Evolutionary conservation across 2,113 vertebrate species (phyloP).

Genomic region (Dinomys branickii): DNA sequence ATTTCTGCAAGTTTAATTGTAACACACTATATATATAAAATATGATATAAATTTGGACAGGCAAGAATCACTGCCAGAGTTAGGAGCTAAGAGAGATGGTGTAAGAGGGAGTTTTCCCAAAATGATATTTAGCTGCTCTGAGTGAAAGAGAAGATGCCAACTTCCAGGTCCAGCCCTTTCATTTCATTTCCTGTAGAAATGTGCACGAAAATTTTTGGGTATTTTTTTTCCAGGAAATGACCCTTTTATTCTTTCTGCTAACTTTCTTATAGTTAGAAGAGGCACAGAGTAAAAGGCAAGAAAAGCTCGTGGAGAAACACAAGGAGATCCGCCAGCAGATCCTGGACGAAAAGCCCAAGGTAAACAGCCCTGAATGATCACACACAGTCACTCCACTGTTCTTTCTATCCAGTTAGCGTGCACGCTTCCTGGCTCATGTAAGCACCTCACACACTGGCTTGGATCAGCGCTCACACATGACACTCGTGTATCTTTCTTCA

Average conservation of each 20-base stretch:
- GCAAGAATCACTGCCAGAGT: not conserved
- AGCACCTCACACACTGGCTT: not conserved
- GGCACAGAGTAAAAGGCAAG: constrained; percentile 96
- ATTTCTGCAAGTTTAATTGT: not conserved
- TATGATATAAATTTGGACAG: not conserved
- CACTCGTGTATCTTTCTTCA: not conserved
- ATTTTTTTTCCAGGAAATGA: not conserved
- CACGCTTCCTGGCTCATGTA: not conserved
- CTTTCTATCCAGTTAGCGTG: not conserved
- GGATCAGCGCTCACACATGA: not conserved
- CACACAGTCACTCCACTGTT: not conserved
- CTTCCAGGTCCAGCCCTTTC: not conserved
- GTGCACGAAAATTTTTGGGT: not conserved
- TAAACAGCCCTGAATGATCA: constrained; percentile 81
- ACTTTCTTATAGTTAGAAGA: constrained; percentile 93
- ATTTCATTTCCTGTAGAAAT: not conserved
- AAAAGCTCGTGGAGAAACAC: constrained; percentile 95
- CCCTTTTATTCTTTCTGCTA: not conserved
- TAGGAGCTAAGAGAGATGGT: not conserved
- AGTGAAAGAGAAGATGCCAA: not conserved
- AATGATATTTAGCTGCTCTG: not conserved
- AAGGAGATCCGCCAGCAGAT: constrained; percentile 98
- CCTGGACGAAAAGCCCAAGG: constrained; percentile 97
- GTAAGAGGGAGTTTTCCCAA: not conserved
- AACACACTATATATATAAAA: not conserved